These are phyloP conservation scores for Cossypha heuglini DNA, from an alignment of 2,797 vertebrate genomes.

Conservation along the genomic window DNA sequence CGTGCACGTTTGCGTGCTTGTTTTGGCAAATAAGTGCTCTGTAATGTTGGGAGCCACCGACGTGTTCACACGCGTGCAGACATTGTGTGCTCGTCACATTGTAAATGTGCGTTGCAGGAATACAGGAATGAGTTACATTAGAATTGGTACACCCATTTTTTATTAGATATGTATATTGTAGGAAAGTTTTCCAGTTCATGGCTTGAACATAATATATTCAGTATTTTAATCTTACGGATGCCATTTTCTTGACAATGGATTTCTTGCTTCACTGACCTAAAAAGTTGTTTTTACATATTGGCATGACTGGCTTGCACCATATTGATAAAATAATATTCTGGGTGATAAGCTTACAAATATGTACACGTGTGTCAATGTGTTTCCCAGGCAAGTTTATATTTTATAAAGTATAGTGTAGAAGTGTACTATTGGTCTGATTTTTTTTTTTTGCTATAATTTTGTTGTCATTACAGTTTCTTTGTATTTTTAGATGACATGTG, in stretches of 20 bases:
- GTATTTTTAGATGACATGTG: neutral
- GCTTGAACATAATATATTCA: slow-evolving; percentile 1
- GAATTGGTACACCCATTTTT: neutral
- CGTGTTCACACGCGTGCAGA: neutral
- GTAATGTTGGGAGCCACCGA: neutral
- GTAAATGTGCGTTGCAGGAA: neutral
- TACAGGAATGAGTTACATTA: neutral
- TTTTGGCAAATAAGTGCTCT: neutral
- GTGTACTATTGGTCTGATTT: neutral
- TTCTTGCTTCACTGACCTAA: slow-evolving; percentile 63
- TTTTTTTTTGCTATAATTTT: neutral
- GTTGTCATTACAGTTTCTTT: neutral
- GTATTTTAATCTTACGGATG: neutral
- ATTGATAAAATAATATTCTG: slow-evolving; percentile 22
- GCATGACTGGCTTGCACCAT: neutral
- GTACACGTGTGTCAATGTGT: rapidly evolving
- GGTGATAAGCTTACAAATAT: neutral
- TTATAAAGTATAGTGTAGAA: neutral
- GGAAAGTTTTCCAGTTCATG: slow-evolving; percentile 10
- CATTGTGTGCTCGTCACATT: neutral
- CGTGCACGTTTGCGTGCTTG: neutral
- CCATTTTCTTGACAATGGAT: slow-evolving; percentile 51
- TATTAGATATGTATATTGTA: neutral
- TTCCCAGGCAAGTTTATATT: neutral
- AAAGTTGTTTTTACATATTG: slow-evolving; percentile 42